These are phyloP conservation scores for Smittia aterrima DNA, from an alignment of 2,888 invertebrate species.

Conservation along the genomic window DNA sequence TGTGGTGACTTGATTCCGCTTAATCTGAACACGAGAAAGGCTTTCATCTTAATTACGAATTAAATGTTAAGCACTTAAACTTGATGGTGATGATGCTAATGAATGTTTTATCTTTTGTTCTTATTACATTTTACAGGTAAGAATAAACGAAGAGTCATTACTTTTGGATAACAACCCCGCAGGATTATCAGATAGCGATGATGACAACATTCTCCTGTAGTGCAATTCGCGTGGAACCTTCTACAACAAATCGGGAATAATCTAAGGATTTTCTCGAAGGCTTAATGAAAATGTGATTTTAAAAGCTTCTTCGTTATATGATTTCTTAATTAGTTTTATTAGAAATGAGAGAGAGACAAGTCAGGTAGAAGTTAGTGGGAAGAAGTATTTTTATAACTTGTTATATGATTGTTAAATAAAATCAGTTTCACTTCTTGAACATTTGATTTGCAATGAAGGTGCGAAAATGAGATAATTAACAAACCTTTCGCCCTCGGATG, in stretches of 20 bases:
- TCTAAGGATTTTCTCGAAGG: background rate
- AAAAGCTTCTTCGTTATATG: background rate
- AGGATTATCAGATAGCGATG: conserved; percentile 51
- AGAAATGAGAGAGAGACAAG: background rate
- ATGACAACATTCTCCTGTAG: conserved; percentile 50
- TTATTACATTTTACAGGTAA: conserved; percentile 46
- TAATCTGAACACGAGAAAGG: background rate
- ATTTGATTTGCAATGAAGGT: too few relatives aligned
- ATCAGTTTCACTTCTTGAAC: background rate
- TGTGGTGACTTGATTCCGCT: background rate
- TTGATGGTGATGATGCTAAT: background rate
- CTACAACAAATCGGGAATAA: background rate
- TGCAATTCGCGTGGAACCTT: background rate
- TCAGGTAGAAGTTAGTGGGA: background rate
- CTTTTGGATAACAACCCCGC: conserved; percentile 51
- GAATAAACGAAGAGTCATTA: conserved; percentile 51
- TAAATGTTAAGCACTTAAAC: background rate
- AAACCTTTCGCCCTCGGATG: too few relatives aligned
- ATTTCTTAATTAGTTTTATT: background rate
- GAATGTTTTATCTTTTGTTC: conserved; percentile 11
- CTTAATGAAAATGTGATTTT: background rate
- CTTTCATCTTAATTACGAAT: background rate
- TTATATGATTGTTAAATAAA: background rate
- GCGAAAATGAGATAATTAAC: too few relatives aligned
- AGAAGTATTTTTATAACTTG: background rate